Evolutionary conservation across 2,888 invertebrate species (phyloP).

Genomic region (Tetrapedia diversipes): DNA sequence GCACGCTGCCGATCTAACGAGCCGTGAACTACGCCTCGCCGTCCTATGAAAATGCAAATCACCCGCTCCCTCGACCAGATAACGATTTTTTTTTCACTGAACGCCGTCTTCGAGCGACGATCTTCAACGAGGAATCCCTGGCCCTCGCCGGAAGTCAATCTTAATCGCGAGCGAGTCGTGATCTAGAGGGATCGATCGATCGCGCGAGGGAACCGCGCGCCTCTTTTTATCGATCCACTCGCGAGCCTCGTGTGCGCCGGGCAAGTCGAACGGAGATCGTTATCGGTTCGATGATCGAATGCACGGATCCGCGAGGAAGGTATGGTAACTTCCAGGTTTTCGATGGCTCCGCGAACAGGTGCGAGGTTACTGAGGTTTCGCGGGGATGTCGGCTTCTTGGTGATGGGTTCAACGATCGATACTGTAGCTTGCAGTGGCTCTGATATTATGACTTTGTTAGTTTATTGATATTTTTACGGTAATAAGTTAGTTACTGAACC

Average conservation of each 20-base stretch:
- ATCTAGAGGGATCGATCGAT: conserved; percentile 10
- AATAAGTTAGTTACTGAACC: too few relatives aligned
- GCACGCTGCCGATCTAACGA: conserved; percentile 57
- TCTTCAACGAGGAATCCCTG: conserved; percentile 42
- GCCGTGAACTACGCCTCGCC: conserved; percentile 60
- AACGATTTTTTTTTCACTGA: conserved; percentile 58
- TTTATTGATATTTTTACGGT: too few relatives aligned
- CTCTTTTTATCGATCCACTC: conserved; percentile 25
- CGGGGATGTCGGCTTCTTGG: too few relatives aligned
- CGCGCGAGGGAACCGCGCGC: not conserved
- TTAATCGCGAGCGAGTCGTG: conserved; percentile 32
- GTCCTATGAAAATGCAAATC: conserved; percentile 68
- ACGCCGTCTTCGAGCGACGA: conserved; percentile 22
- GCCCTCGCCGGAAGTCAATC: conserved; percentile 36
- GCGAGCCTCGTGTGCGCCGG: conserved; percentile 12
- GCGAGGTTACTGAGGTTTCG: not conserved
- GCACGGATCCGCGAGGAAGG: not conserved
- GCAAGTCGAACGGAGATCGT: conserved; percentile 30
- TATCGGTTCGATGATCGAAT: conserved; percentile 43
- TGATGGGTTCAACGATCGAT: too few relatives aligned
- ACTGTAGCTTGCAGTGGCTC: too few relatives aligned
- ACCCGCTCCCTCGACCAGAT: conserved; percentile 39
- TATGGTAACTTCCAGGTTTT: conserved; percentile 10
- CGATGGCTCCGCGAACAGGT: not conserved
- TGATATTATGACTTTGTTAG: too few relatives aligned